phyloP scores from a whole-genome alignment of 2,113 vertebrate genomes.

The Atrichornis clamosus region DNA sequence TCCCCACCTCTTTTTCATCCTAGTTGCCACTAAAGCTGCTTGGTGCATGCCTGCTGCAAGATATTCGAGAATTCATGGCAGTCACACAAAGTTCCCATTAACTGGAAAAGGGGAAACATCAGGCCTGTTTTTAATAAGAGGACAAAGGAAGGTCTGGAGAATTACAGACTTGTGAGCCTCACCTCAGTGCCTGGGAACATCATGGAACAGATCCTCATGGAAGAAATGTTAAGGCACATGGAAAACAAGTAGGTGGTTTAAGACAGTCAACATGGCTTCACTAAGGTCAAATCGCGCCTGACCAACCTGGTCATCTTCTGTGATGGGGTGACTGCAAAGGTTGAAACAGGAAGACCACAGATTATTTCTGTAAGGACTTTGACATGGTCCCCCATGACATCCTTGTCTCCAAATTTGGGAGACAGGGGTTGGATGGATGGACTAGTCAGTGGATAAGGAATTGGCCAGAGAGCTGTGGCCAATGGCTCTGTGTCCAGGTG shows the following conservation, averaged over 20 bases:
- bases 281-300: background rate
- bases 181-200: background rate
- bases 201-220: background rate
- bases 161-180: background rate
- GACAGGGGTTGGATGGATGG: background rate
- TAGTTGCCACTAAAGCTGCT: background rate
- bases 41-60: accelerated
- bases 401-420: background rate
- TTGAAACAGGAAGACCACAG: background rate
- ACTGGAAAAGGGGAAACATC: background rate
- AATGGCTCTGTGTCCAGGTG: background rate
- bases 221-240: background rate
- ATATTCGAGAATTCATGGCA: background rate
- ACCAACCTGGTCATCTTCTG: background rate
- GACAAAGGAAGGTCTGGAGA: background rate
- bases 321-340: background rate
- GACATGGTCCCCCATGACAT: background rate
- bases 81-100: background rate
- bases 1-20: too few relatives aligned
- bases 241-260: background rate
- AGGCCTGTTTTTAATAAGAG: background rate
- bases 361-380: background rate
- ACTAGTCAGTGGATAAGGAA: background rate
- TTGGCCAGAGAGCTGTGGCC: background rate
- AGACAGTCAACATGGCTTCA: background rate